Base-by-base conservation (phyloP, 2,888 invertebrate species). In the Bugulina stolonifera region DNA sequence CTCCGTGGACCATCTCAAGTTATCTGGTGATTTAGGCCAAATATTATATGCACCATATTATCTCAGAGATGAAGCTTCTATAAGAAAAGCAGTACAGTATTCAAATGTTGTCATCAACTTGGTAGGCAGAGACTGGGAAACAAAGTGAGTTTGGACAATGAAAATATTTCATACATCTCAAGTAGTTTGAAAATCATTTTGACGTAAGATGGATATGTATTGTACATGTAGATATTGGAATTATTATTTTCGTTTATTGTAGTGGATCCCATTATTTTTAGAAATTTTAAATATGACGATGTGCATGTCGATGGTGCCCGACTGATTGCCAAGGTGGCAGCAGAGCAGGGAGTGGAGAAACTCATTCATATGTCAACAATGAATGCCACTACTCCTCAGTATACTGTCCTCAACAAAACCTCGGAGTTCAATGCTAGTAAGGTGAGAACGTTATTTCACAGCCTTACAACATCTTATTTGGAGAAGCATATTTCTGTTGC, bases 51-150 rank as follows among this genome's bases (percentile, higher is more conserved):
- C 92, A 81, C 93, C 92, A 18, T 96, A 89, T 84, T 85, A 94
- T 80, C 81, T 98, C 64, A 86, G 88, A 55, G 94, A 98, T 87
- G 93, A 95, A 76, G 91, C 91, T 54, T 90, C 93, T 0, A 91
- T 99, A 77, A 77, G 84, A 29, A 85, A 82, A 74, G 90, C 91
- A 14, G 89, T 99, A 54, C 91, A 91, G 81, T 92, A 99, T 86
- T 98, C 98, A 0, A 96, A 98, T 87, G 93, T 98, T 71, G 99
- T 98, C 0, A 90, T 99, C 76, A 99, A 99, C 84, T 87, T 97
- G 73, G 88, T 99, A 75, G 97, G 98, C 1, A 88, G 92, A 54
- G 93, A 94, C 78, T 93, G 90, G 88, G 94, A 95, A 84, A 98
- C 98, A 0, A 91, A 89, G 86, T 87, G 77, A 76, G 77, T 73